Evolutionary conservation across 2,888 invertebrate species (phyloP), one percentile per base, ranked within the genome.

Genomic region (Dryomyza anilis): DNA sequence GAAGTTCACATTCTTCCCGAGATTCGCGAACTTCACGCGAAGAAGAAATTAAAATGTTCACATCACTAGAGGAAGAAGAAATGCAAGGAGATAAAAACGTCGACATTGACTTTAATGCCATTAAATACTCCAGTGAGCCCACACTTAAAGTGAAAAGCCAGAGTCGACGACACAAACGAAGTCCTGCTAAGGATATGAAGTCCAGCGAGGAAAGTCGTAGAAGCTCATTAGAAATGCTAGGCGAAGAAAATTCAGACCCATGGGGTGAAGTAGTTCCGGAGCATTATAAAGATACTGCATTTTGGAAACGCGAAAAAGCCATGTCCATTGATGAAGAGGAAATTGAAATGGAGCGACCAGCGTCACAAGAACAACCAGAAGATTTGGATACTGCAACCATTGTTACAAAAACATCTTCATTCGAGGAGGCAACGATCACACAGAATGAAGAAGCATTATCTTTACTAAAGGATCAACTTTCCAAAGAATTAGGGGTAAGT

Each of bases 51-150:
- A 86, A 86, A 81, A 86, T 87, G 84, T 88, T 88, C 73, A 88
- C 88, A 69, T 88, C 88, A 61, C 84, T 88, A 72, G 88, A 88
- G 78, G 88, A 88, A 78, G 86, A 87, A 69, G 88, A 88, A 76
- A 84, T 86, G 69, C 83, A 84, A 71, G 75, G 76, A 29, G 76
- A 74, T n/a, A 76, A 75, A 3, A 76, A 78, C 30, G 72, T 71
- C 0, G 78, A 82, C 21, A 82, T 76, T 65, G 77, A 75, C 21
- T 82, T 76, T 65, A 77, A 75, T 21, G 77, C 81, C 14, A 81
- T 84, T 21, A 80, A 77, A 30, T 83, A 83, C 36, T 74, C 76
- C 4, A 79, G 76, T 52, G 83, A 83, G 50, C 77, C 80, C 0
- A 75, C 75, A 14, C 59, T 82, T 14, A 80, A 77, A 19, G 78